Conservation (phyloP, 2,797 vertebrate species). For the Hybognathus amarus region DNA sequence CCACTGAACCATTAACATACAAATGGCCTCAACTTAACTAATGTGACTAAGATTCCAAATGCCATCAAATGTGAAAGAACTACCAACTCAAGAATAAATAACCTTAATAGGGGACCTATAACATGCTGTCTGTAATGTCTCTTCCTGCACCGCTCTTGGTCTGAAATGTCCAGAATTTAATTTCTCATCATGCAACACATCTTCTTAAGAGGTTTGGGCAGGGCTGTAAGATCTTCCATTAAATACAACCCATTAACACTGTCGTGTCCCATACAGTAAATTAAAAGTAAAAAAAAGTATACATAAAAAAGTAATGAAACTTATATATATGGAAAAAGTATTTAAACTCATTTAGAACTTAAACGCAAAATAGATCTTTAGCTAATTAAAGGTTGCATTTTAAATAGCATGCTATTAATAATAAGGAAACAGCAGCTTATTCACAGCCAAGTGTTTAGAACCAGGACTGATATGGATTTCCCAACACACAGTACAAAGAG, state of each 20-base stretch:
- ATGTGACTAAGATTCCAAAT: constrained; percentile 76
- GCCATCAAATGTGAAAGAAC: constrained; percentile 82
- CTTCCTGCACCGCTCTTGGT: constrained; percentile 63
- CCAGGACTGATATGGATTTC: neutral
- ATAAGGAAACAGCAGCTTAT: neutral
- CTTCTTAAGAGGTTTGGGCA: constrained; percentile 61
- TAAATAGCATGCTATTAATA: neutral
- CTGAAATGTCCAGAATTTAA: constrained; percentile 72
- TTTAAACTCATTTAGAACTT: neutral
- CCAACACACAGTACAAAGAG: neutral
- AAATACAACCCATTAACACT: constrained; percentile 21
- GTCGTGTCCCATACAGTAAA: neutral
- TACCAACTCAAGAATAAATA: constrained; percentile 76
- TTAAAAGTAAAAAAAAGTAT: constrained; percentile 1
- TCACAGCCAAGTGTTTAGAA: neutral
- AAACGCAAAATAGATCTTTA: neutral
- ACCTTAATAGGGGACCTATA: constrained; percentile 65
- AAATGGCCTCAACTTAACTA: constrained; percentile 80
- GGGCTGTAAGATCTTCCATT: constrained; percentile 34
- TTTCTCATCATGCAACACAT: constrained; percentile 65
- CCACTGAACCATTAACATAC: constrained; percentile 81
- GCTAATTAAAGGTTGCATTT: neutral
- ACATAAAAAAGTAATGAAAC: neutral
- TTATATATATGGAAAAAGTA: neutral
- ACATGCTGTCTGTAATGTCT: constrained; percentile 65